Evolutionary conservation across 2,797 vertebrate species (phyloP).

Genomic region (Acrossocheilus wenchowensis): DNA sequence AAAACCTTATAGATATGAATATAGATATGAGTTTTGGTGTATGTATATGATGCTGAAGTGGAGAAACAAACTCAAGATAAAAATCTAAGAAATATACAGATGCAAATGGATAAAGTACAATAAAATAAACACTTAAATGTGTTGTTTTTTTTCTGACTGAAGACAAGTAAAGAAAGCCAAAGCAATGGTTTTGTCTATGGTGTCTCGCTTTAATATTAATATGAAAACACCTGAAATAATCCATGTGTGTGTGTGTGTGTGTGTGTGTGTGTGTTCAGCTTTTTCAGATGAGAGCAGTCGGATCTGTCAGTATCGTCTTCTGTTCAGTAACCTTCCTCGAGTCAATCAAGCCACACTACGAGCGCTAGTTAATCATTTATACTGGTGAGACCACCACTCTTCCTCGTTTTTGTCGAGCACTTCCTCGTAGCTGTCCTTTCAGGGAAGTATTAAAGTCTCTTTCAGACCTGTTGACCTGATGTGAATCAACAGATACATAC

Average conservation of each 20-base stretch:
- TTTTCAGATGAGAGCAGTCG: conserved; percentile 80
- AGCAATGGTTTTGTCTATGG: neutral
- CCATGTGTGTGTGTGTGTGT: neutral
- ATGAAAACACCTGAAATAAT: neutral
- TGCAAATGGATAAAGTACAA: neutral
- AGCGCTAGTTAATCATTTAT: conserved; percentile 91
- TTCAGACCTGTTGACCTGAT: neutral
- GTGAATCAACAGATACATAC: neutral
- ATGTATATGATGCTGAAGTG: neutral
- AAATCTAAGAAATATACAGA: neutral
- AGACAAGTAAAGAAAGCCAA: neutral
- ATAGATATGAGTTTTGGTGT: neutral
- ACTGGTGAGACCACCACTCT: conserved; percentile 79
- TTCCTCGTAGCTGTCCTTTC: conserved; percentile 34
- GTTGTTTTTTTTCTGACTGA: neutral
- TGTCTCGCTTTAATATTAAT: neutral
- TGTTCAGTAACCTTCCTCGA: conserved; percentile 81
- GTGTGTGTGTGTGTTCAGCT: conserved; percentile 63
- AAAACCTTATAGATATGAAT: no score
- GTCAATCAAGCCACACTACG: conserved; percentile 93
- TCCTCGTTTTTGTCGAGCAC: neutral
- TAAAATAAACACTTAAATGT: neutral
- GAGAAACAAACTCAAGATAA: neutral
- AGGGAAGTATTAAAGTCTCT: neutral
- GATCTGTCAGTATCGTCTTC: conserved; percentile 80